Base-by-base conservation (phyloP, 2,113 vertebrate genomes). In the Sorex araneus region DNA sequence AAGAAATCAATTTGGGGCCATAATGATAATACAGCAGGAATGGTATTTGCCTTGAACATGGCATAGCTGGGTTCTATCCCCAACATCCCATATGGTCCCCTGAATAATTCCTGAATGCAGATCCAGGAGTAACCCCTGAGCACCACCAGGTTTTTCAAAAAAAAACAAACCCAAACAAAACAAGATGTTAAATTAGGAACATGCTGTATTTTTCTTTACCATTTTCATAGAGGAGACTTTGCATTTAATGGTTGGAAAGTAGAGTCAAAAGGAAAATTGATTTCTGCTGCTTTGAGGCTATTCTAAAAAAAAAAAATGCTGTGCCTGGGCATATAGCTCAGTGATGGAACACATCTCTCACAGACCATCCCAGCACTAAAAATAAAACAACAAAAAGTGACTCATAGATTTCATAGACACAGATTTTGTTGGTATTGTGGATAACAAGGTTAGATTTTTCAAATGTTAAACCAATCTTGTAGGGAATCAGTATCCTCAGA, bases 281-380 rank as follows among this genome's bases (percentile, higher is more conserved):
- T 76, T 87, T 94, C 92, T 94, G 8, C 25, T 95, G 23, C 34
- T 84, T 89, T 84, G 4, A 15, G 91, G 19, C 71, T 75, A 64
- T 32, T 3, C 15, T 70, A 60, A 60, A 60, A 60, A 54, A 54
- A 54, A 16, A 23, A 21, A 60, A 15, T 21, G 57, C 47, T 12
- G 57, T 2, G 6, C 57, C 6, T 60, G 21, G 57, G 57, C 21
- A 21, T 60, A 60, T 60, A 60, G 57, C 57, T 60, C 57, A 60
- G 12, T 60, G 57, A 16, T 60, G 23, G 57, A 60, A 60, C 21
- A 50, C 13, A 13, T 50, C 47, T 50, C 47, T 40, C 9, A 60
- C 15, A 16, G 18, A 60, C 5, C 3, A 7, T 60, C 18, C 18
- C 18, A 60, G 57, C 57, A 60, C 19, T 18, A 57, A 57, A 57